A percentile compares a stretch with the other conserved stretches of the same genome.
phyloP scores from a whole-genome alignment of 2,113 vertebrate genomes.

The Herpetotheres cachinnans region DNA sequence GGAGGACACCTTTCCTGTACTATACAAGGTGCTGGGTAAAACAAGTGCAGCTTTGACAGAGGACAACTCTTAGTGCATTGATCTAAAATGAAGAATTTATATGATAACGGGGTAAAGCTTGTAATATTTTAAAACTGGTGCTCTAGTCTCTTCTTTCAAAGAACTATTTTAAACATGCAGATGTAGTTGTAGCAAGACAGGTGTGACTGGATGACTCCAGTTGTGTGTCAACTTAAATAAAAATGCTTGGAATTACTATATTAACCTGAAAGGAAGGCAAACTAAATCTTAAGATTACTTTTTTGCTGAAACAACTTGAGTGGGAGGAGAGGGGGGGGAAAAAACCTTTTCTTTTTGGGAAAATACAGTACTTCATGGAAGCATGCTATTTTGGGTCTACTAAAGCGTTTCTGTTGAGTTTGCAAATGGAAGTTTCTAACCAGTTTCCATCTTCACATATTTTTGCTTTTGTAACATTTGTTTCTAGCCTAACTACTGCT shows the following conservation, averaged over 20 bases:
- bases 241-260: not conserved
- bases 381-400: not conserved
- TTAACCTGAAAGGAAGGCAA: not conserved
- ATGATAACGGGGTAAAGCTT: not conserved
- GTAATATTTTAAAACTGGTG: not conserved
- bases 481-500: not conserved
- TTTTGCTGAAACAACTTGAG: not conserved
- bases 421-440: not conserved
- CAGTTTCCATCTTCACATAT: accelerated
- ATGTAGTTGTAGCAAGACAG: not conserved
- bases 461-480: not conserved
- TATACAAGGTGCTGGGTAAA: not conserved
- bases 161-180: not conserved
- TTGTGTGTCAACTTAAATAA: not conserved
- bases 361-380: not conserved
- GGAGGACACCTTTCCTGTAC: not conserved
- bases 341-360: not conserved
- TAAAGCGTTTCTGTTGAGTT: not conserved
- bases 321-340: too few relatives aligned
- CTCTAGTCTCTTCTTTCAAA: not conserved
- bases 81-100: not conserved
- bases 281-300: not conserved
- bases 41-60: not conserved
- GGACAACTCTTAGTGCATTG: not conserved
- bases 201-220: not conserved